Percentiles rank a stretch among this genome's conserved stretches.
These are phyloP conservation scores for Coleophora deauratella DNA, from an alignment of 2,888 invertebrate species.

Conservation along the genomic window DNA sequence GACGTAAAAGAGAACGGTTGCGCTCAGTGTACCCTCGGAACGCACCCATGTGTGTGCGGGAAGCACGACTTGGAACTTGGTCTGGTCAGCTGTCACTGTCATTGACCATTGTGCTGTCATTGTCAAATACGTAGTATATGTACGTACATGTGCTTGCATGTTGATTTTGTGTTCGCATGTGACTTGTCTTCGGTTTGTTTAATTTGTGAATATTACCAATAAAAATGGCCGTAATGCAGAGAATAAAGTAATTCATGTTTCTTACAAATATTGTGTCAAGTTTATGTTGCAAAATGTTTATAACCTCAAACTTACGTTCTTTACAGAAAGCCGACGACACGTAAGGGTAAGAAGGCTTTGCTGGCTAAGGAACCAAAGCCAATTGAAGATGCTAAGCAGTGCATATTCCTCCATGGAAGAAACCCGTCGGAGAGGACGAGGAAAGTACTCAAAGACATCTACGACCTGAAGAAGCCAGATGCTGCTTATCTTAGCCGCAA, in stretches of 20 bases:
- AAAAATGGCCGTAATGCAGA: constrained; percentile 53
- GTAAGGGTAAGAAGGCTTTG: constrained; percentile 89
- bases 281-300: background rate
- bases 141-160: no score
- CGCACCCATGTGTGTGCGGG: no score
- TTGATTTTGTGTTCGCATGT: no score
- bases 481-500: constrained; percentile 83
- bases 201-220: background rate
- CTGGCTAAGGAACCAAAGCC: constrained; percentile 89
- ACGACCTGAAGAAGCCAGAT: constrained; percentile 89
- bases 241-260: constrained; percentile 42
- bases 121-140: no score
- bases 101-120: no score
- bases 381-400: constrained; percentile 89
- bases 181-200: background rate
- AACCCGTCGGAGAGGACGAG: constrained; percentile 82
- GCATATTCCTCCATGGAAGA: constrained; percentile 89
- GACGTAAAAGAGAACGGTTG: no score
- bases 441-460: constrained; percentile 88
- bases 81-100: no score
- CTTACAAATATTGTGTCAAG: background rate
- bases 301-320: background rate
- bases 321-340: constrained; percentile 89
- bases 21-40: no score
- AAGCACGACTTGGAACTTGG: no score